Evolutionary conservation across 1,140 invertebrate species (phyloP), one percentile per base, ranked within the genome.

Genomic region (Glossosoma conforme): DNA sequence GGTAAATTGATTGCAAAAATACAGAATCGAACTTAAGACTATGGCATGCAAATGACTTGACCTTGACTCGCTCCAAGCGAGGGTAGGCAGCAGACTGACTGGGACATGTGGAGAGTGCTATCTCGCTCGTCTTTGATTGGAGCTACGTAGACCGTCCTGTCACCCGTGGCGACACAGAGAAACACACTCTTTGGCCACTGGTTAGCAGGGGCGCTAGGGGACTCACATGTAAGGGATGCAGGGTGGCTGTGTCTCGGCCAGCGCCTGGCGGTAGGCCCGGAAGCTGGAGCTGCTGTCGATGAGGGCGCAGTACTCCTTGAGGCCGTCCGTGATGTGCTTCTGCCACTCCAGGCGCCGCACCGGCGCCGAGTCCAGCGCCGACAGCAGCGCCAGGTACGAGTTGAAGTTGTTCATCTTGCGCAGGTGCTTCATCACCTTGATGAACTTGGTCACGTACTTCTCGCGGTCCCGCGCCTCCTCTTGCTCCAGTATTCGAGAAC

Each of bases 331-430:
- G 48, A 97, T 90, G 60, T 89, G 83, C 61, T 89, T 91, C 65
- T 92, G 89, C 93, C 95, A 98, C 67, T 98, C 95, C 37, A 98
- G 77, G 58, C 96, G 72, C 32, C 91, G 78, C 47, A 99, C 88
- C 2, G 97, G 96, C 5, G 94, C 93, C 22, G 94, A 98, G 72
- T 98, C 94, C 40, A 99, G 74, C 15, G 97, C 97, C 8, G 94
- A 97, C 19, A 99, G 74, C 51, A 99, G 76, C 3, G 96, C 96
- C 56, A 99, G 75, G 76, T 98, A 98, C 28, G 94, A 98, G 75
- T 99, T 98, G 66, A 97, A 99, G 72, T 99, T 99, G 68, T 95
- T 97, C 65, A 98, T 87, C 68, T 97, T 97, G 51, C 95, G 78
- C 49, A 99, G 74, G 63, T 93, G 87, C 74, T 97, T 96, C 94